phyloP scores from a whole-genome alignment of 2,797 vertebrate genomes.

The Neopelma chrysocephalum region DNA sequence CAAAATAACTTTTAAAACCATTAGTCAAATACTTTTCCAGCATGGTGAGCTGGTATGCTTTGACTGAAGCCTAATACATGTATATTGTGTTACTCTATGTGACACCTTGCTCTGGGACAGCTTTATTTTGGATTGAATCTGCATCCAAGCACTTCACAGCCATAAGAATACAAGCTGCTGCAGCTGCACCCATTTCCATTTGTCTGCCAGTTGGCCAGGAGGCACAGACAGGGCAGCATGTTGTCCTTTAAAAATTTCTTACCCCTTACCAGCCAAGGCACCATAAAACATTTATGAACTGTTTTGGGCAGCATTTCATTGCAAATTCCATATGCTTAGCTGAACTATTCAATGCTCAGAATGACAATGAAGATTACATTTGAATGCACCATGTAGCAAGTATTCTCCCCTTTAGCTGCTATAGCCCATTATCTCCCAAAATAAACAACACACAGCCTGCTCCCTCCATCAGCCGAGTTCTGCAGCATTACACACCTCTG shows the following conservation, averaged over 20 bases:
- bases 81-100: not conserved
- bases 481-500: not conserved
- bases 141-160: not conserved
- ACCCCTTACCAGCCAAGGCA: slow-evolving; percentile 8
- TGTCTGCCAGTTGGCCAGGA: not conserved
- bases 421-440: not conserved
- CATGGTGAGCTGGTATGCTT: not conserved
- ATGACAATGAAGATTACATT: slow-evolving; percentile 32
- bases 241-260: not conserved
- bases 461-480: not conserved
- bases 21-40: not conserved
- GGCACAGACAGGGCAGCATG: not conserved
- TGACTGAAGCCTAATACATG: not conserved
- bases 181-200: not conserved
- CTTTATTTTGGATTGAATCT: not conserved
- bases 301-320: slow-evolving; percentile 7
- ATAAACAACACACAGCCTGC: not conserved
- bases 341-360: slow-evolving; percentile 29
- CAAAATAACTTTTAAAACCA: not conserved
- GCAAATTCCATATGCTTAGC: slow-evolving; percentile 41
- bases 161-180: not conserved
- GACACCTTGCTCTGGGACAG: not conserved
- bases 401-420: not conserved
- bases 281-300: slow-evolving; percentile 28
- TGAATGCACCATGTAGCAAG: not conserved